Percentiles rank a stretch among this genome's conserved stretches.
Conservation (phyloP, 1,140 invertebrate species). For the Cyclina sinensis region DNA sequence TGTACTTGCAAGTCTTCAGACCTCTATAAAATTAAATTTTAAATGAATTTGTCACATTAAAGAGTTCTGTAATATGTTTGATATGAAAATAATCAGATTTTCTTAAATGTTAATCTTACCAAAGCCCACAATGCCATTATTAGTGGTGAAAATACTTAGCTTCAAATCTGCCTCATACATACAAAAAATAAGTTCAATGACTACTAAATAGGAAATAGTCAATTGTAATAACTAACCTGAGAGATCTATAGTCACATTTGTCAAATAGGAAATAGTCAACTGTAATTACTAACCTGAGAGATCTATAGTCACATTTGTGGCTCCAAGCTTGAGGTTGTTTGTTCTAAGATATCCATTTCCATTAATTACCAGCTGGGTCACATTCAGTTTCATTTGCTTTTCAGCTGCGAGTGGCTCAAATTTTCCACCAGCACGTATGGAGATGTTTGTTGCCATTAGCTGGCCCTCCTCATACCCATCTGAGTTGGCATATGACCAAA, state of each 20-base stretch:
- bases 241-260: constrained; percentile 79
- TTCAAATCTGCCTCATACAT: no score
- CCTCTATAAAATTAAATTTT: no score
- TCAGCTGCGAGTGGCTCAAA: constrained; percentile 75
- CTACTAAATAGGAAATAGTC: no score
- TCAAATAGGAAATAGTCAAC: no score
- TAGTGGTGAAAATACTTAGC: no score
- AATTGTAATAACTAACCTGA: constrained; percentile 73
- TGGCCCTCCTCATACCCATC: constrained; percentile 69
- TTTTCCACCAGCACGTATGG: constrained; percentile 78
- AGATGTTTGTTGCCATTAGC: constrained; percentile 74
- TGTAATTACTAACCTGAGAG: constrained; percentile 73
- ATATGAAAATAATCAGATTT: no score
- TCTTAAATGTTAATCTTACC: no score
- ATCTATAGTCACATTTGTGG: constrained; percentile 79
- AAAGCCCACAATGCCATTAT: no score
- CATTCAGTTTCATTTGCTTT: constrained; percentile 67
- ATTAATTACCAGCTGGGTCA: constrained; percentile 74
- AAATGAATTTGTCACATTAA: no score
- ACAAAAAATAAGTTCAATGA: no score
- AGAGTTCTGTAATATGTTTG: no score
- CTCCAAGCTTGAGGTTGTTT: constrained; percentile 75
- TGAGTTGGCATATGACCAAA: constrained; percentile 79
- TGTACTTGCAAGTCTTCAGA: no score
- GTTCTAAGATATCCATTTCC: constrained; percentile 78